These are phyloP conservation scores for Acanthopleura granulata DNA, from an alignment of 2,888 invertebrate genomes.

Conservation along the genomic window DNA sequence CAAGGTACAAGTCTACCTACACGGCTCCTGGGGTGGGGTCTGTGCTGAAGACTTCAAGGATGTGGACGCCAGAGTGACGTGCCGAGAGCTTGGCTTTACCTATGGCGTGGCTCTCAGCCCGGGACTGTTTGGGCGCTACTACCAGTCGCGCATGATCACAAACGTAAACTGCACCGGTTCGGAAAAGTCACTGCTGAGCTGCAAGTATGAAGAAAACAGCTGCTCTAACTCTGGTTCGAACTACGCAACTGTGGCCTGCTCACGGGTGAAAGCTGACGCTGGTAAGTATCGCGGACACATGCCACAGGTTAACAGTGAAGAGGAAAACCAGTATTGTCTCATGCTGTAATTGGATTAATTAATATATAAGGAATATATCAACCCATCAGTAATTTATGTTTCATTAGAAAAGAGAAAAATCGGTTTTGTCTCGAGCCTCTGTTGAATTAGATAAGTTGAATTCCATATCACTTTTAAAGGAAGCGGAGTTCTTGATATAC, in stretches of 20 bases:
- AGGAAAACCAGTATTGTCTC: no score
- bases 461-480: no score
- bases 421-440: no score
- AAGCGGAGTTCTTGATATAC: no score
- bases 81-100: slow-evolving; percentile 27
- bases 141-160: slow-evolving; percentile 6
- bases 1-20: slow-evolving; percentile 1
- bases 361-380: no score
- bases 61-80: slow-evolving; percentile 32
- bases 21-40: slow-evolving; percentile 67
- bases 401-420: no score
- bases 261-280: background rate
- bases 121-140: background rate
- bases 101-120: slow-evolving; percentile 33
- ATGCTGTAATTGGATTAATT: no score
- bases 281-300: no score
- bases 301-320: no score
- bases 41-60: slow-evolving; percentile 53
- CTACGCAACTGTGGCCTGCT: slow-evolving; percentile 16
- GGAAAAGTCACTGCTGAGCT: slow-evolving; percentile 29
- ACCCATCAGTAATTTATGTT: no score
- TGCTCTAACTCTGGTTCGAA: slow-evolving; percentile 9
- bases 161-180: slow-evolving; percentile 34
- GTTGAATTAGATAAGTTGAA: no score
- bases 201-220: slow-evolving; percentile 12